Evolutionary conservation across 2,888 invertebrate genomes (phyloP).

Genomic region (Ormyrus nitidulus): DNA sequence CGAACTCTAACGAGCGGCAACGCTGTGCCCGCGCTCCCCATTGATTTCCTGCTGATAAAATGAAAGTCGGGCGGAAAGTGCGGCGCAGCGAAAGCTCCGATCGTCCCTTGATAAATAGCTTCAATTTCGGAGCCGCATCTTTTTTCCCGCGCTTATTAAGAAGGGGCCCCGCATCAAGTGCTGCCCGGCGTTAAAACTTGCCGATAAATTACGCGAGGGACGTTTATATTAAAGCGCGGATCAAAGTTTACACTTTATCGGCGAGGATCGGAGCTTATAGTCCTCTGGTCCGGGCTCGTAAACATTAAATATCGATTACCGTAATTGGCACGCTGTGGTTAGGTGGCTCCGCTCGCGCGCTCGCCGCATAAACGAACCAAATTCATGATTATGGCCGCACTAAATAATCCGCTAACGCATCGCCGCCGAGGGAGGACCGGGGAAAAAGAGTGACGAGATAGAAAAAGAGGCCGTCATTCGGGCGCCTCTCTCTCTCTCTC

Average conservation of each 20-base stretch:
- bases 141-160: conserved; percentile 41
- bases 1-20: conserved; percentile 51
- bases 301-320: conserved; percentile 69
- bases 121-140: conserved; percentile 16
- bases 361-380: conserved; percentile 50
- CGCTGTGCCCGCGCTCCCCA: conserved; percentile 16
- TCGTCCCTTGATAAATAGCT: conserved; percentile 45
- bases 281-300: conserved; percentile 56
- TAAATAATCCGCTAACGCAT: conserved; percentile 65
- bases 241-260: conserved; percentile 52
- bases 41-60: conserved; percentile 55
- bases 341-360: conserved; percentile 20
- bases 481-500: conserved; percentile 4
- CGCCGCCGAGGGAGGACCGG: background rate
- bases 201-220: conserved; percentile 42
- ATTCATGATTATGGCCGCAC: conserved; percentile 64
- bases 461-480: background rate
- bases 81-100: conserved; percentile 31
- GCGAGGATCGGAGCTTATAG: conserved; percentile 44
- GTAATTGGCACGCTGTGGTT: conserved; percentile 64
- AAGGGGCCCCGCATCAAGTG: conserved; percentile 19
- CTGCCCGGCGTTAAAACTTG: background rate
- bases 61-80: conserved; percentile 54
- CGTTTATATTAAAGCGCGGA: conserved; percentile 53
- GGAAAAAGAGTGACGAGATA: background rate